A percentile compares a stretch with the other conserved stretches of the same genome.
Evolutionary conservation across 2,888 invertebrate species (phyloP).

Genomic region (Platycnemis pennipes): DNA sequence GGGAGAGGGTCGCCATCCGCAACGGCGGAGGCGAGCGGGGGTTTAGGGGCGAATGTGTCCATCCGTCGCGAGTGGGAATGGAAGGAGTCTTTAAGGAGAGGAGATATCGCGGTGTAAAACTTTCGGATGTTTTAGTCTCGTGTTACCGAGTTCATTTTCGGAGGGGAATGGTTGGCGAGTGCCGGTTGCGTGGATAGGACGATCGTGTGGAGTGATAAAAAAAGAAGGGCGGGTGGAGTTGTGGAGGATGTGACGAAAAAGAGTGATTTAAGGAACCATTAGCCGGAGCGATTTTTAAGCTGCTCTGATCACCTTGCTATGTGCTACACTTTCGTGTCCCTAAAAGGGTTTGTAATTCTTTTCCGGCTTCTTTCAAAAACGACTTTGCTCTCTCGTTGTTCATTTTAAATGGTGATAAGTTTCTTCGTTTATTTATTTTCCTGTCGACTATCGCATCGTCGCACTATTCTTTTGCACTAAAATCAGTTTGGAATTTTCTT

Average conservation of each 20-base stretch:
- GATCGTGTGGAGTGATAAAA: neutral
- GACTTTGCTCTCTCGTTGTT: no score
- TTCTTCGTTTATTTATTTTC: no score
- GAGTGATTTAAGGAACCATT: neutral
- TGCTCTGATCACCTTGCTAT: neutral
- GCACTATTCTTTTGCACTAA: no score
- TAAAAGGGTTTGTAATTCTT: neutral
- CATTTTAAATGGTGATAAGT: no score
- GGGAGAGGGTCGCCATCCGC: neutral
- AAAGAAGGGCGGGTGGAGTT: neutral
- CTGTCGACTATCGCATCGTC: no score
- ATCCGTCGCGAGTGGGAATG: neutral
- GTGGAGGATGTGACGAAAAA: neutral
- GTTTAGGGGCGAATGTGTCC: no score
- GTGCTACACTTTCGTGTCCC: neutral
- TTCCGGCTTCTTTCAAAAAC: neutral
- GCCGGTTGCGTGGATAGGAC: neutral
- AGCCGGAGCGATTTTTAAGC: neutral
- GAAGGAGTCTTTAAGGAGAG: neutral
- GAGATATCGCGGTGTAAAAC: neutral
- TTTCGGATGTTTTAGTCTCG: neutral
- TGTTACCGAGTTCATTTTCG: conserved; percentile 7
- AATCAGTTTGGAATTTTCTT: no score
- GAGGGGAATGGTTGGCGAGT: neutral
- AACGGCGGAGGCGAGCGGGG: no score